Conservation (phyloP, 1,140 invertebrate genomes). For the Drosophila cardini region DNA sequence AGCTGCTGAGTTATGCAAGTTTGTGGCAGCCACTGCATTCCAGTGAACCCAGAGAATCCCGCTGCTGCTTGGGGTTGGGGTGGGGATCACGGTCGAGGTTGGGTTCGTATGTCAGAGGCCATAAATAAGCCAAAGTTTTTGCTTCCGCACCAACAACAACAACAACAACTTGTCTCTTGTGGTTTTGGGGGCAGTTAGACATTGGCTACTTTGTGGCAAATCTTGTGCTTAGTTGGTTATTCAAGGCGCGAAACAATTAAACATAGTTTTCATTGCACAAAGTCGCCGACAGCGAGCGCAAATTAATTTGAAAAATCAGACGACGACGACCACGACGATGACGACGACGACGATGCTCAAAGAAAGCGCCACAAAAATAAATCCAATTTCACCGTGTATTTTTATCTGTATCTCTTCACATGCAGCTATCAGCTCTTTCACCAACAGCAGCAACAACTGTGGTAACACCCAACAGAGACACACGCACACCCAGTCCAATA, state of each 20-base stretch:
- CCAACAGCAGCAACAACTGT: constrained; percentile 31
- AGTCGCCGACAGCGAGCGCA: constrained; percentile 75
- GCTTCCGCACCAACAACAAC: constrained; percentile 38
- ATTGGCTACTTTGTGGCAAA: constrained; percentile 17
- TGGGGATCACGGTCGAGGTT: not conserved
- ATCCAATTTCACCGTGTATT: constrained; percentile 79
- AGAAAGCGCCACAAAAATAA: constrained; percentile 76
- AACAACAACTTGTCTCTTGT: constrained; percentile 15
- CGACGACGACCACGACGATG: constrained; percentile 7
- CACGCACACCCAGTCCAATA: constrained; percentile 24
- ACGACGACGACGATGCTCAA: constrained; percentile 42
- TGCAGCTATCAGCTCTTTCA: constrained; percentile 60
- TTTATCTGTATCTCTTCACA: constrained; percentile 54
- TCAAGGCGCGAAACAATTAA: constrained; percentile 82
- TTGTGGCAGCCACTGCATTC: constrained; percentile 59
- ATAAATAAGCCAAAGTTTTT: constrained; percentile 59
- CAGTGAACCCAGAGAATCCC: constrained; percentile 40
- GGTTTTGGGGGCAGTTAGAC: constrained; percentile 1
- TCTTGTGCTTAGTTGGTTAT: constrained; percentile 33
- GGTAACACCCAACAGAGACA: constrained; percentile 60
- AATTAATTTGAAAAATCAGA: constrained; percentile 72
- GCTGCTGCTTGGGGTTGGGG: constrained; percentile 23
- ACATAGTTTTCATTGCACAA: constrained; percentile 84
- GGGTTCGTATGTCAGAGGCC: constrained; percentile 75
- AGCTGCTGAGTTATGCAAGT: constrained; percentile 63